Percentiles rank a stretch among this genome's conserved stretches.
phyloP scores from a whole-genome alignment of 1,140 invertebrate species.

The Tribolium castaneum region DNA sequence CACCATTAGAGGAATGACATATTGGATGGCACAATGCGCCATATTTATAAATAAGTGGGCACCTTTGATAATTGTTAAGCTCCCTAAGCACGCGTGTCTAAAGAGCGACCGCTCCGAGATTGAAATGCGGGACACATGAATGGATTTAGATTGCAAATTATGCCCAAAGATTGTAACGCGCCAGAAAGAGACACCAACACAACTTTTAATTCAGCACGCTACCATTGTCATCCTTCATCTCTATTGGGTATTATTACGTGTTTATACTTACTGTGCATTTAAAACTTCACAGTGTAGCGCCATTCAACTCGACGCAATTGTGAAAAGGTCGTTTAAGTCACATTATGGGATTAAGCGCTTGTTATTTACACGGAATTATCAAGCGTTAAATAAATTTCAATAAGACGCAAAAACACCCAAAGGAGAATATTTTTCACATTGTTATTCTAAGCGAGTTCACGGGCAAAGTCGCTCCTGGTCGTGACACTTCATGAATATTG shows the following conservation, averaged over 20 bases:
- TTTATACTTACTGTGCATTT: constrained; percentile 38
- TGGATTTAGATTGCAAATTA: constrained; percentile 56
- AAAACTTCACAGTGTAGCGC: constrained; percentile 35
- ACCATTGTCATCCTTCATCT: constrained; percentile 42
- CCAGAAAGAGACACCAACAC: constrained; percentile 10
- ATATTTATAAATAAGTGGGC: constrained; percentile 46
- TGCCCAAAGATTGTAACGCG: constrained; percentile 29
- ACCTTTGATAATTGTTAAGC: constrained; percentile 52
- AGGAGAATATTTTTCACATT: not conserved
- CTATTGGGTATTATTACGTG: constrained; percentile 41
- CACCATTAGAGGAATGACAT: constrained; percentile 41
- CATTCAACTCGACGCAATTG: constrained; percentile 23
- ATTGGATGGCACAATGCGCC: constrained; percentile 48
- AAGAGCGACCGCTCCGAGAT: constrained; percentile 44
- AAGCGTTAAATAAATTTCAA: constrained; percentile 15
- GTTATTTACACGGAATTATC: constrained; percentile 17
- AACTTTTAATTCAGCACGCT: constrained; percentile 27
- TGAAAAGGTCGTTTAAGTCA: constrained; percentile 40
- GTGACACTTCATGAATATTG: constrained; percentile 21
- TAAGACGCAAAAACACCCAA: not conserved
- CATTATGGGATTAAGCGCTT: constrained; percentile 37
- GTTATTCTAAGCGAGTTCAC: constrained; percentile 3
- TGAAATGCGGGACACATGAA: constrained; percentile 46
- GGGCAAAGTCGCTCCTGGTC: not conserved
- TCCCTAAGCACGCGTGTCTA: constrained; percentile 54